Conservation (phyloP, 2,113 vertebrate genomes). For the Mus pahari region DNA sequence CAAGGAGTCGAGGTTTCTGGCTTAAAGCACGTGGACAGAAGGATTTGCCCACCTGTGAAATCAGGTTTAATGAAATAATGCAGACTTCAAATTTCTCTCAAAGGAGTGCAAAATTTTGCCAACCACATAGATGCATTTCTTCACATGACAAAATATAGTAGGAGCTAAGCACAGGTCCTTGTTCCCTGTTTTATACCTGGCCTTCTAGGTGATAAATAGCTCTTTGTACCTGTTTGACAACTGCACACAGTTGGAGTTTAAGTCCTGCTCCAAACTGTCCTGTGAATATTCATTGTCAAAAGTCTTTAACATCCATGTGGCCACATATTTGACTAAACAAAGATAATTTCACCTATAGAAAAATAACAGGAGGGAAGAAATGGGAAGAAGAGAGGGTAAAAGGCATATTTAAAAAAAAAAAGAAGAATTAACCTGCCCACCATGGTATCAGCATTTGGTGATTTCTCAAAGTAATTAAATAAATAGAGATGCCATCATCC, state of each 20-base stretch:
- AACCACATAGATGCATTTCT: slow-evolving; percentile 10
- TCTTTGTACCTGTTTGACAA: background rate
- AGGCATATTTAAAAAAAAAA: background rate
- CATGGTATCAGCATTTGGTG: background rate
- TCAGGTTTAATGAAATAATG: slow-evolving; percentile 62
- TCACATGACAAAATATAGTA: slow-evolving; percentile 38
- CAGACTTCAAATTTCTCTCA: slow-evolving; percentile 52
- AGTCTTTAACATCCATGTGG: background rate
- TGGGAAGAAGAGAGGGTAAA: background rate
- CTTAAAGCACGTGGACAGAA: slow-evolving; percentile 44
- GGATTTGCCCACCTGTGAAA: slow-evolving; percentile 55
- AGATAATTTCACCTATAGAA: background rate
- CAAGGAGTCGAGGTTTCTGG: slow-evolving; percentile 56
- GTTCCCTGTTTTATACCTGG: background rate
- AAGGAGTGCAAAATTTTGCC: slow-evolving; percentile 36
- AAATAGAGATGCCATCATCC: slow-evolving; percentile 30
- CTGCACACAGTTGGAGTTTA: background rate
- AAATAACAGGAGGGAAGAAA: background rate
- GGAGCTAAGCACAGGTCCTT: background rate
- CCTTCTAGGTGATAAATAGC: background rate
- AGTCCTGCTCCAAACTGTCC: background rate
- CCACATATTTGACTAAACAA: background rate
- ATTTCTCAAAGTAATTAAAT: slow-evolving; percentile 56
- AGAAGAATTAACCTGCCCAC: background rate
- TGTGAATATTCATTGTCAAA: background rate